Conservation (phyloP, 2,113 vertebrate genomes). For the Regulus satrapa region DNA sequence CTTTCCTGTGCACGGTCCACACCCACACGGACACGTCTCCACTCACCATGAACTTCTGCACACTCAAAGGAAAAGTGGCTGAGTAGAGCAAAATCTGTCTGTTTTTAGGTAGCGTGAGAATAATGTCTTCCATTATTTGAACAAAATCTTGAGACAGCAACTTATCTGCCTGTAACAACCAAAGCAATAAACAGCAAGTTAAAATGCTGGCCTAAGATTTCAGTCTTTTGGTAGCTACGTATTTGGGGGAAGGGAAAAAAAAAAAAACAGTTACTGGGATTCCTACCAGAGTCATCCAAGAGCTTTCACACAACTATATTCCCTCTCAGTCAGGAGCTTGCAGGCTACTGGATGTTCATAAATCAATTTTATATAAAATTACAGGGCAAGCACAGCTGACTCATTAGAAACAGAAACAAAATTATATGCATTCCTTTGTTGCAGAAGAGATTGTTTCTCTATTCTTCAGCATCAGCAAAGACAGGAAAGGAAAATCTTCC, state of each 20-base stretch:
- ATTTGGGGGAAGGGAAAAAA: background rate
- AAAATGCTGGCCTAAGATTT: background rate
- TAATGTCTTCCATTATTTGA: slow-evolving; percentile 98
- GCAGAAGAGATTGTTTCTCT: background rate
- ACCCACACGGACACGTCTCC: background rate
- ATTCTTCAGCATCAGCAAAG: background rate
- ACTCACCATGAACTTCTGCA: slow-evolving; percentile 98
- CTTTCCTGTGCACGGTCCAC: accelerated
- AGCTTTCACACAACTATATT: background rate
- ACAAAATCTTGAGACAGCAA: slow-evolving; percentile 98
- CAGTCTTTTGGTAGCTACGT: background rate
- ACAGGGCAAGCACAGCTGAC: background rate
- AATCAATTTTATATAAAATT: background rate
- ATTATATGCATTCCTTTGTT: background rate
- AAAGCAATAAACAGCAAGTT: background rate
- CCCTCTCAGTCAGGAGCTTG: background rate
- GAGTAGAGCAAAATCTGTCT: slow-evolving; percentile 98
- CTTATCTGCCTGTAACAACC: slow-evolving; percentile 89
- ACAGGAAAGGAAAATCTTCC: background rate
- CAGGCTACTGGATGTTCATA: accelerated
- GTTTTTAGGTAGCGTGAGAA: slow-evolving; percentile 93
- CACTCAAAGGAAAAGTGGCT: slow-evolving; percentile 96
- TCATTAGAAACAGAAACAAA: background rate
- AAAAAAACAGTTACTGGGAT: background rate
- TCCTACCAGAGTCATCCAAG: background rate